Evolutionary conservation across 2,888 invertebrate species (phyloP), one percentile per base, ranked within the genome.

Genomic region (Dasypolia templi): DNA sequence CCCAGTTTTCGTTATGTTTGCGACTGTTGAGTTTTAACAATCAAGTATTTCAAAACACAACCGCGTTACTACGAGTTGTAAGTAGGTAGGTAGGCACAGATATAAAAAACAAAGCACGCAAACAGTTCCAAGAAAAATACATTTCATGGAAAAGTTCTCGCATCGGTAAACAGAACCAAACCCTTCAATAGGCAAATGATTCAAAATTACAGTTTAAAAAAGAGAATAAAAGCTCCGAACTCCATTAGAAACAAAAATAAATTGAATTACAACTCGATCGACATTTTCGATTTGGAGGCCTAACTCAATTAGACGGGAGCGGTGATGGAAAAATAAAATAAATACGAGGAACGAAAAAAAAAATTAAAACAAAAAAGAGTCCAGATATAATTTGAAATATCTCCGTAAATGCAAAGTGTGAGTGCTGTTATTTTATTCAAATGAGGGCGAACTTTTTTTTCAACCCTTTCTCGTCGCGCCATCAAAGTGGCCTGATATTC

Each of bases 351-450:
- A 94, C 93, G n/a, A n/a, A 93, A 94, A 94, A 95, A 94, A 95
- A 95, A 95, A 93, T 94, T 93, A 93, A 95, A 95, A 92, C 92
- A 94, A 95, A 95, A 94, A 94, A 93, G 94, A 94, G 95, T 95
- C 94, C 95, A 96, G 96, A 96, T 96, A 96, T 96, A 96, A 96
- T 96, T 96, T 95, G 95, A 95, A 96, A 96, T 96, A 96, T 96
- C 96, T 95, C 95, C 95, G 96, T 95, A 96, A 96, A 96, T 95
- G 96, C 95, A 95, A 96, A 96, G 95, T 95, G 95, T 92, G 96
- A 96, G 96, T 95, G 95, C 95, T 96, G 96, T 96, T 96, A 96
- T 96, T 96, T 96, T 96, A 96, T 96, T 96, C 96, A 96, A 96
- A 96, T 96, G 96, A 96, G 96, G 95, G 93, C 91, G 93, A 95